Base-by-base conservation (phyloP, 2,113 vertebrate species). In the Lophochroa leadbeateri region DNA sequence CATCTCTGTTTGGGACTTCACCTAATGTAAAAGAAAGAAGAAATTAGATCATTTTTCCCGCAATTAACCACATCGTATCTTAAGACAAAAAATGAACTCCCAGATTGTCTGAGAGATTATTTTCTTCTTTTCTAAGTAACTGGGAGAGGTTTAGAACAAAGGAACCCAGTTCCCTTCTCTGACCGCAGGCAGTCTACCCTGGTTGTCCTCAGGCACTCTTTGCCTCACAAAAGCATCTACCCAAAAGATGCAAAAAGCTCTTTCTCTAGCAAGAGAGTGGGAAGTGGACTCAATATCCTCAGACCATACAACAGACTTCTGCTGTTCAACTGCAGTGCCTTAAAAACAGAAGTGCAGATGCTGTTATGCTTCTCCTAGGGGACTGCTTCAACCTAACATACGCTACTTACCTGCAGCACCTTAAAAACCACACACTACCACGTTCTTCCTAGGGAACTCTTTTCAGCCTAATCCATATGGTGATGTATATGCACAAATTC, bases 1-100 rank as follows among this genome's bases (percentile, higher is more conserved):
- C 98, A 99, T 95, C 92, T 99, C 99, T 0, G 97, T 94, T 96
- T 99, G 99, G 2, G 98, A 98, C 97, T 99, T 99, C 71, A 99
- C 99, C 99, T 99, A 95, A 85, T 18, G 6, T 41, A 82, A 95
- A 94, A 96, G 10, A 94, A 84, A 97, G 46, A 79, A 53, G 35
- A 92, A 55, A 64, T 91, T 21, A 84, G 57, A 15, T 18, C 10
- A 12, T 15, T 91, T 58, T 31, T 61, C 21, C 68, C 74, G 17
- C 43, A 52, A 82, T 61, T 39, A 67, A 28, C 41, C 27, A 11
- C 7, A 64, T 47, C 14, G 53, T 2, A 15, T 78, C 27, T 91
- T 57, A 90, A 94, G 35, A 17, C 47, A 86, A 69, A 86, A 87
- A 52, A 37, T 6, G 27, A 84, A 81, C 44, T 79, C 53, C 25